Evolutionary conservation across 2,797 vertebrate species (phyloP), one percentile per base, ranked within the genome.

Genomic region (Cichlasoma orientale): DNA sequence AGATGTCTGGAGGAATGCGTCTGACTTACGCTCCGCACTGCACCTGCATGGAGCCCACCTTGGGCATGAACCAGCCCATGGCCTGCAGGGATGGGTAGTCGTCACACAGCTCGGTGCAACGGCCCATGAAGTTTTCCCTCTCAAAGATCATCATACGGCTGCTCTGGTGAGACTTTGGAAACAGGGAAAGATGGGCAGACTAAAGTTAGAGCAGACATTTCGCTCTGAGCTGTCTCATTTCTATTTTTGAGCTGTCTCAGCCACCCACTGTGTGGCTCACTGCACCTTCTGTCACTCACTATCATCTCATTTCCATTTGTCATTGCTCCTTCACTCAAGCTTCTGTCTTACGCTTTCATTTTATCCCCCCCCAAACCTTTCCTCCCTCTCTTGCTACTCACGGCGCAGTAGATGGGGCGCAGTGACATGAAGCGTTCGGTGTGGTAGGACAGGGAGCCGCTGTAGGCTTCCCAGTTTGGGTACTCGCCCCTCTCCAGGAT

Each of bases 31-130:
- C 86, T 23, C 86, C 78, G 7, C 78, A 79, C 86, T 93, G 92
- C 76, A 95, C 91, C 2, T 93, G 92, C 92, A 94, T 94, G 88
- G 92, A 94, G 44, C 90, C 93, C 44, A 94, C 94, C 87, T 93
- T 85, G 1, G 90, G 88, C 85, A 18, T 85, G 70, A 85, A 83
- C 90, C 92, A 95, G 73, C 92, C 93, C 91, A 93, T 94, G 82
- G 90, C 93, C 90, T 85, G 85, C 82, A 93, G 92, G 58, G 92
- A 95, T 5, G 92, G 92, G 85, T 92, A 93, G 82, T 95, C 93
- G 12, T 94, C 92, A 31, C 88, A 91, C 83, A 93, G 68, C 74
- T 94, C 87, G 1, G 73, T 85, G 36, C 56, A 66, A 56, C 81
- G 89, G 1, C 93, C 93, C 79, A 91, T 52, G 80, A 94, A 94